These are phyloP conservation scores for Aphidoletes aphidimyza DNA, from an alignment of 2,888 invertebrate species.

Conservation along the genomic window DNA sequence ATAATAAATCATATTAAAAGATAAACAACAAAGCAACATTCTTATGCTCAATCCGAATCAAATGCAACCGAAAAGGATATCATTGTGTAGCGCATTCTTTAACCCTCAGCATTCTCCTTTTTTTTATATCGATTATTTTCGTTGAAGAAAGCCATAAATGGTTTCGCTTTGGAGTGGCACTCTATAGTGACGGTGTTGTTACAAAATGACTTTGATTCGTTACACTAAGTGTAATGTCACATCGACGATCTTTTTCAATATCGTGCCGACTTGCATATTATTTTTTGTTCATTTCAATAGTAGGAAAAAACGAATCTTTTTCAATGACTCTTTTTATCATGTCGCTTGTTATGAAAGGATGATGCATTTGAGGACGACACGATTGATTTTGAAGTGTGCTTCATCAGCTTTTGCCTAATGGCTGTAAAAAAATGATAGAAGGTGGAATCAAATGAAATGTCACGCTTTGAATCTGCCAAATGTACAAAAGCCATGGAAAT, in stretches of 20 bases:
- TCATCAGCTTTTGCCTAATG: neutral
- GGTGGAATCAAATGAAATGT: neutral
- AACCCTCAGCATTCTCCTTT: neutral
- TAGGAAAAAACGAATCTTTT: neutral
- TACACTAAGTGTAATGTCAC: neutral
- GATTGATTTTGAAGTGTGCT: constrained; percentile 19
- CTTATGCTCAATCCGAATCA: neutral
- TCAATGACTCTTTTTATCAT: neutral
- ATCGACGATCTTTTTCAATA: constrained; percentile 15
- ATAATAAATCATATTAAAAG: constrained; percentile 41
- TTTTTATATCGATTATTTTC: neutral
- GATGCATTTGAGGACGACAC: neutral
- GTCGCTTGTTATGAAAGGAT: neutral
- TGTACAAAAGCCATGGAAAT: too few species aligned
- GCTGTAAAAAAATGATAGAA: neutral
- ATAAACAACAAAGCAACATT: neutral
- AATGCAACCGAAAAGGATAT: neutral
- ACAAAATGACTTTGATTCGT: neutral
- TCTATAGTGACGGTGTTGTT: neutral
- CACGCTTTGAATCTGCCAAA: neutral
- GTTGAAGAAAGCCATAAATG: neutral
- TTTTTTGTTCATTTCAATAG: neutral
- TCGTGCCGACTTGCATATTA: neutral
- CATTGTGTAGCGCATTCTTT: neutral
- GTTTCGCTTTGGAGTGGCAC: neutral